Conservation (phyloP, 2,113 vertebrate genomes). For the Clarias magur region DNA sequence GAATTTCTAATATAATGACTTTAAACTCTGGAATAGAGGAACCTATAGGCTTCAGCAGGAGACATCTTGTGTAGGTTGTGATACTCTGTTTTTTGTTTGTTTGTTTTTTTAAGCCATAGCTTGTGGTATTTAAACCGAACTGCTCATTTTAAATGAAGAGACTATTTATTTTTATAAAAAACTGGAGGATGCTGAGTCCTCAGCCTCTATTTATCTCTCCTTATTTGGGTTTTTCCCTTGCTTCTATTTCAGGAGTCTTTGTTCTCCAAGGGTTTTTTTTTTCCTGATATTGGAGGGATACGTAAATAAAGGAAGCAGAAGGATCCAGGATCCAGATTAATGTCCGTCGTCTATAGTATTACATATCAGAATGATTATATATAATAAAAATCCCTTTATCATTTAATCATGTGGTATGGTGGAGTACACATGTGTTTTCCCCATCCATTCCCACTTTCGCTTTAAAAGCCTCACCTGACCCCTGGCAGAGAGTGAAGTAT, state of each 20-base stretch:
- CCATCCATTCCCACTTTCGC: conserved; percentile 10
- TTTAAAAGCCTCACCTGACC: conserved; percentile 37
- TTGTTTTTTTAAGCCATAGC: neutral
- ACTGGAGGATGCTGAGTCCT: neutral
- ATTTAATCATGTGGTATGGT: neutral
- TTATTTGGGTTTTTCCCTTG: conserved; percentile 47
- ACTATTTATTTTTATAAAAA: conserved; percentile 14
- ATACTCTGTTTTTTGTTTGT: neutral
- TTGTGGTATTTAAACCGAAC: neutral
- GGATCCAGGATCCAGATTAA: neutral
- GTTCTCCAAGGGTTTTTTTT: neutral
- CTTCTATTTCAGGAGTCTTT: conserved; percentile 43
- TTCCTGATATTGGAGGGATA: neutral
- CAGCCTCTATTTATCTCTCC: conserved; percentile 46
- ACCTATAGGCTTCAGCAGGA: neutral
- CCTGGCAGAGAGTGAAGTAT: conserved; percentile 45
- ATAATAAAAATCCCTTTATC: conserved; percentile 8
- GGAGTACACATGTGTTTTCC: neutral
- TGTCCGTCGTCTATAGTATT: neutral
- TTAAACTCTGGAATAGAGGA: neutral
- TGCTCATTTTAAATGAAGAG: neutral
- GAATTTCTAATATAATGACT: neutral
- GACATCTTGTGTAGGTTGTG: neutral
- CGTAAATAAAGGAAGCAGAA: neutral
- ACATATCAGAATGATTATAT: neutral